Conservation (phyloP, 2,888 invertebrate species). For the Rapana venosa region DNA sequence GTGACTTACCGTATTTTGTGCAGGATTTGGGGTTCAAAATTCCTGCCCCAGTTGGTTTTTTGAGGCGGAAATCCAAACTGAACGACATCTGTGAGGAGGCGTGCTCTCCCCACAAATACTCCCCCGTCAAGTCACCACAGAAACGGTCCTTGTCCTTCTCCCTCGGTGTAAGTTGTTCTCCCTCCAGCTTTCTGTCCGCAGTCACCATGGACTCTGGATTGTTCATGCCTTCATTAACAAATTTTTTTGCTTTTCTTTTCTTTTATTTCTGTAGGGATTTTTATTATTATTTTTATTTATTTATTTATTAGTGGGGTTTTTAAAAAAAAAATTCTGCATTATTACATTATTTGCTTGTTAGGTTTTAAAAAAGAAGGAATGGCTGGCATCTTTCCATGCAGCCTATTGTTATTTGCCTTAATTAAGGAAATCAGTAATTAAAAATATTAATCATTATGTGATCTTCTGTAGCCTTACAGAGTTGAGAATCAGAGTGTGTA, state of each 20-base stretch:
- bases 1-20: neutral
- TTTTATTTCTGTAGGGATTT: conserved; percentile 10
- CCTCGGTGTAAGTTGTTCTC: conserved; percentile 38
- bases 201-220: too few relatives aligned
- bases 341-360: neutral
- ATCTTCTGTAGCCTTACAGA: too few relatives aligned
- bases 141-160: conserved; percentile 48
- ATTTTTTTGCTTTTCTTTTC: neutral
- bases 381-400: too few relatives aligned
- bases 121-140: conserved; percentile 64
- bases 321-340: neutral
- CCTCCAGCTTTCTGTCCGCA: neutral
- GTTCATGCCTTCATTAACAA: too few relatives aligned
- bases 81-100: conserved; percentile 64
- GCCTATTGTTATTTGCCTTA: too few relatives aligned
- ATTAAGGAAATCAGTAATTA: too few relatives aligned
- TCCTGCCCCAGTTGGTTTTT: conserved; percentile 65
- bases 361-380: neutral
- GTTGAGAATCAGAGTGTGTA: too few relatives aligned
- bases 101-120: conserved; percentile 72
- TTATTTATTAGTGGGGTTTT: too few relatives aligned
- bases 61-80: conserved; percentile 61
- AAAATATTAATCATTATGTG: too few relatives aligned
- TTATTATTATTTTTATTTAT: neutral
- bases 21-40: conserved; percentile 62